These are phyloP conservation scores for Hemicordylus capensis DNA, from an alignment of 2,113 vertebrate genomes.

Conservation along the genomic window DNA sequence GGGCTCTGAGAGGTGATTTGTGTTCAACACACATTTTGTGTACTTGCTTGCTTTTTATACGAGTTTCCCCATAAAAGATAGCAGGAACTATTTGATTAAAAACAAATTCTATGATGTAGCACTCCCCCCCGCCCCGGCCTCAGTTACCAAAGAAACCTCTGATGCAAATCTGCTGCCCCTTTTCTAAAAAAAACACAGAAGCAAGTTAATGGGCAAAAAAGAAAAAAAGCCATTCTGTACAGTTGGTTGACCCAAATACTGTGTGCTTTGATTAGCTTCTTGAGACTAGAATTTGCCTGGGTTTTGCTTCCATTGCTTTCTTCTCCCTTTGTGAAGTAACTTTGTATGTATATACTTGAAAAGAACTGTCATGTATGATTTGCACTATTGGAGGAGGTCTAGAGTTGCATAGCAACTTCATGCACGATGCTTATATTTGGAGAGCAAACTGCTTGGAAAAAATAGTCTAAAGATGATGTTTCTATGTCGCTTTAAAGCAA, in stretches of 20 bases:
- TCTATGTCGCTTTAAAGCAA: conserved; percentile 60
- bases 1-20: conserved; percentile 69
- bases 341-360: conserved; percentile 86
- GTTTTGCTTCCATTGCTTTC: conserved; percentile 54
- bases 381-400: conserved; percentile 85
- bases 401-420: conserved; percentile 72
- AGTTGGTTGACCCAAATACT: conserved; percentile 73
- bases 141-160: conserved; percentile 95
- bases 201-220: conserved; percentile 57
- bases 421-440: conserved; percentile 69
- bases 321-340: conserved; percentile 67
- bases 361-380: conserved; percentile 86
- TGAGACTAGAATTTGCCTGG: conserved; percentile 58
- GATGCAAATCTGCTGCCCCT: conserved; percentile 77
- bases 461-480: conserved; percentile 73
- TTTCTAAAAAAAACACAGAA: conserved; percentile 40
- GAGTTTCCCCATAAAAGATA: conserved; percentile 77
- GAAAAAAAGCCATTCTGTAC: conserved; percentile 69
- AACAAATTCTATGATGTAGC: conserved; percentile 65
- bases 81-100: conserved; percentile 74
- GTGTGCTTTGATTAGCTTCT: conserved; percentile 71
- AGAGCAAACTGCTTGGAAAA: conserved; percentile 79
- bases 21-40: conserved; percentile 59
- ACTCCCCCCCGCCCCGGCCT: conserved; percentile 83
- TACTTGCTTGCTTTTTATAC: conserved; percentile 78